Evolutionary conservation across 1,140 invertebrate species (phyloP).

Genomic region (Drosophila jambulina): DNA sequence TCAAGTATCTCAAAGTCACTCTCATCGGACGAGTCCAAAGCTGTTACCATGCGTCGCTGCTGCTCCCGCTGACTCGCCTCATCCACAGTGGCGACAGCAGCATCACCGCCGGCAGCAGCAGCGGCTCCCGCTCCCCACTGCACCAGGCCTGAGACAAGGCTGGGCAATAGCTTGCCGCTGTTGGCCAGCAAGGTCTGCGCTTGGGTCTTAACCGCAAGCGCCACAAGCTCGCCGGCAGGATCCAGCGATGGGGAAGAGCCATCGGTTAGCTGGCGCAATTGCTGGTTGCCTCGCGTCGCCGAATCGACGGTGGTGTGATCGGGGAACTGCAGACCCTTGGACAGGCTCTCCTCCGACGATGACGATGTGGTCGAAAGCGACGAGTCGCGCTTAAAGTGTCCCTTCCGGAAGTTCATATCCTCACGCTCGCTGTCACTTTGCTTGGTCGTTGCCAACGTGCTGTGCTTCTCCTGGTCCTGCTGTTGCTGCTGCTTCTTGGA

Average conservation of each 20-base stretch:
- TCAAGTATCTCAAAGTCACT: slow-evolving; percentile 84
- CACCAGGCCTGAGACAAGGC: slow-evolving; percentile 66
- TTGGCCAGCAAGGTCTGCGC: slow-evolving; percentile 59
- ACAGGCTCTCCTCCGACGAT: slow-evolving; percentile 81
- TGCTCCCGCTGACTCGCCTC: slow-evolving; percentile 24
- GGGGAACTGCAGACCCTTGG: slow-evolving; percentile 80
- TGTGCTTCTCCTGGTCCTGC: slow-evolving; percentile 10
- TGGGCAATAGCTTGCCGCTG: slow-evolving; percentile 63
- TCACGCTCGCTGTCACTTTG: slow-evolving; percentile 4
- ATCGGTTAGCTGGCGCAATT: slow-evolving; percentile 48
- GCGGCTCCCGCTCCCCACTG: slow-evolving; percentile 53
- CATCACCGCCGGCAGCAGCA: not conserved
- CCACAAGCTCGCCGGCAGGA: slow-evolving; percentile 39
- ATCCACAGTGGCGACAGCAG: not conserved
- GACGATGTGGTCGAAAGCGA: slow-evolving; percentile 81
- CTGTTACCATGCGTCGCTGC: slow-evolving; percentile 60
- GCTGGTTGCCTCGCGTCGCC: slow-evolving; percentile 9
- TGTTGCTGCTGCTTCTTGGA: slow-evolving; percentile 26
- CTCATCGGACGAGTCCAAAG: slow-evolving; percentile 78
- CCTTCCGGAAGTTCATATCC: slow-evolving; percentile 74
- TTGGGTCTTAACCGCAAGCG: slow-evolving; percentile 60
- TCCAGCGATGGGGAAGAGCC: slow-evolving; percentile 9
- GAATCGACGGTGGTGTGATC: slow-evolving; percentile 70
- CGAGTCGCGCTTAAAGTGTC: slow-evolving; percentile 81
- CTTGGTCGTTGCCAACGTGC: slow-evolving; percentile 1